A percentile compares a stretch with the other conserved stretches of the same genome.
These are phyloP conservation scores for Achroia grisella DNA, from an alignment of 1,140 invertebrate genomes.

Conservation along the genomic window DNA sequence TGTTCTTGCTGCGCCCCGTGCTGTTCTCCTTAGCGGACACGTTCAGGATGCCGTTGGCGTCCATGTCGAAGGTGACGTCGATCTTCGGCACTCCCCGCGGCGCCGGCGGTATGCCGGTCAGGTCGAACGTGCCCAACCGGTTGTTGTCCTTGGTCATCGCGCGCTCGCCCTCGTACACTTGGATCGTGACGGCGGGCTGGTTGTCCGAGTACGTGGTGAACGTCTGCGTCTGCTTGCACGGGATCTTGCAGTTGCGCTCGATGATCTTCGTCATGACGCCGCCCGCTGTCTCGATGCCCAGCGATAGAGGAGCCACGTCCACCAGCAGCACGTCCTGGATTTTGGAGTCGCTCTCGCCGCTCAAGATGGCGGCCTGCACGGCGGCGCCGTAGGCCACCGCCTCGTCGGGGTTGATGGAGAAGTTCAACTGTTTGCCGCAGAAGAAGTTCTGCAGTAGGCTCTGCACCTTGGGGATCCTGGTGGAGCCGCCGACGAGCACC, in stretches of 20 bases:
- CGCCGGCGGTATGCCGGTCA: conserved; percentile 87
- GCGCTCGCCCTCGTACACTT: conserved; percentile 81
- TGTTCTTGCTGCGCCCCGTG: conserved; percentile 84
- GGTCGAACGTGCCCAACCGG: conserved; percentile 83
- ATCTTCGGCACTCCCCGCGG: conserved; percentile 87
- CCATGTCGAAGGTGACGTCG: conserved; percentile 80
- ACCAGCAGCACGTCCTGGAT: conserved; percentile 74
- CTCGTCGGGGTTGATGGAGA: conserved; percentile 74
- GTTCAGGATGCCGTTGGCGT: conserved; percentile 82
- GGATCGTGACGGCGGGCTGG: conserved; percentile 80
- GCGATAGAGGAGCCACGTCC: conserved; percentile 73
- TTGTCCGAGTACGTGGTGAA: conserved; percentile 82
- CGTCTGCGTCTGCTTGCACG: conserved; percentile 77
- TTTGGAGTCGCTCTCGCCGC: conserved; percentile 72
- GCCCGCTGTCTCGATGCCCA: conserved; percentile 76
- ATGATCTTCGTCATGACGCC: conserved; percentile 79
- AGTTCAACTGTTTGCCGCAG: conserved; percentile 67
- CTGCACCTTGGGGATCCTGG: conserved; percentile 75
- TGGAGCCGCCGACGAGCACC: conserved; percentile 83
- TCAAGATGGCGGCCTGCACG: conserved; percentile 68
- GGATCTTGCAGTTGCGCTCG: conserved; percentile 76
- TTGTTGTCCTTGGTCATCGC: conserved; percentile 88
- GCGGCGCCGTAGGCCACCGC: conserved; percentile 72
- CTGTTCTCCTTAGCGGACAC: conserved; percentile 77
- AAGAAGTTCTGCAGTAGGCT: conserved; percentile 68